These are phyloP conservation scores for Beris morrisii DNA, from an alignment of 2,888 invertebrate species.

Conservation along the genomic window DNA sequence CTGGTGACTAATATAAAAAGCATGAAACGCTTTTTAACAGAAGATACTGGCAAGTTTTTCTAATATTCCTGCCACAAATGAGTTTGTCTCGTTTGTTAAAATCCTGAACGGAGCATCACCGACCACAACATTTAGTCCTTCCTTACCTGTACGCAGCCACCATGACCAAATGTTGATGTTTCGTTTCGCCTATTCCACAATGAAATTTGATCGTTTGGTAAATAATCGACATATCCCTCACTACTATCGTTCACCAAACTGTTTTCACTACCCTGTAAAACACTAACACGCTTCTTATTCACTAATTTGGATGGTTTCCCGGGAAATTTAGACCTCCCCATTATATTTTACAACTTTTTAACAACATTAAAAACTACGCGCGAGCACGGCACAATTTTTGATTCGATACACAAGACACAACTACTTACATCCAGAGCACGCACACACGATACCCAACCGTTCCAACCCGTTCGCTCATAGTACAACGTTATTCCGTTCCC, in stretches of 20 bases:
- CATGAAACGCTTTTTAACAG: too few species aligned
- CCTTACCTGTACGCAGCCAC: constrained; percentile 37
- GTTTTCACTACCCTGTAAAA: constrained; percentile 59
- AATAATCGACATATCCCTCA: constrained; percentile 35
- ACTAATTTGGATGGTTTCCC: constrained; percentile 86
- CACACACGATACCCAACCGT: too few species aligned
- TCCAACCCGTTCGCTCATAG: too few species aligned
- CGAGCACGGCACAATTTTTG: background rate
- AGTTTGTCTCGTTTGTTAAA: too few species aligned
- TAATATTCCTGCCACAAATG: too few species aligned
- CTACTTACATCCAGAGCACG: too few species aligned
- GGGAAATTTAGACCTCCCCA: constrained; percentile 66
- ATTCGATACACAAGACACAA: too few species aligned
- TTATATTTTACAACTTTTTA: constrained; percentile 37
- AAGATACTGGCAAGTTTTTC: too few species aligned
- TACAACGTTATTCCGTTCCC: too few species aligned
- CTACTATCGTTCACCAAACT: constrained; percentile 32
- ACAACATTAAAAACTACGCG: background rate
- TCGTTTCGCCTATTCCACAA: constrained; percentile 38
- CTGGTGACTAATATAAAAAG: too few species aligned
- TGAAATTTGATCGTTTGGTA: constrained; percentile 38
- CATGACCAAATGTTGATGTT: constrained; percentile 38
- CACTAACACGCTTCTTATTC: constrained; percentile 82
- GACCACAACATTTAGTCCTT: constrained; percentile 15
- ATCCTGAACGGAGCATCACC: too few species aligned